phyloP scores from a whole-genome alignment of 2,888 invertebrate species.

The Ashinkailepas kermadecensis region DNA sequence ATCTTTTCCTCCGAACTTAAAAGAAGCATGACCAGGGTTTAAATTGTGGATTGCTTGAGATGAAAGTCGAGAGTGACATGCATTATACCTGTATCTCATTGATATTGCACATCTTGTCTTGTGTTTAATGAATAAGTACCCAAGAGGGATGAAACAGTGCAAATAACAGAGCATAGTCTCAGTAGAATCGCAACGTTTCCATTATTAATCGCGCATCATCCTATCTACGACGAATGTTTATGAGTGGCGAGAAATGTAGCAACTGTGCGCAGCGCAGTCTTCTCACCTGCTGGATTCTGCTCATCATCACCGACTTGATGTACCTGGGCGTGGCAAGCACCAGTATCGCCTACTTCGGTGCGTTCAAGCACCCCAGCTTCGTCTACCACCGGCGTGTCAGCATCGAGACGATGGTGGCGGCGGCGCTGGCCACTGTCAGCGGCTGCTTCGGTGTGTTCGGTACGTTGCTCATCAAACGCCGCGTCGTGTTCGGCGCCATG shows the following conservation, averaged over 20 bases:
- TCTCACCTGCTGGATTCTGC: background rate
- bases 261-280: background rate
- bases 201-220: too few relatives aligned
- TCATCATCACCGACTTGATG: background rate
- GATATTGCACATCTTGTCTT: too few relatives aligned
- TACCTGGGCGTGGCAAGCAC: slow-evolving; percentile 6
- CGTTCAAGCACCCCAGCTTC: background rate
- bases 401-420: slow-evolving; percentile 2
- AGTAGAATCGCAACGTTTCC: too few relatives aligned
- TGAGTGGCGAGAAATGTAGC: background rate
- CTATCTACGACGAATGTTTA: background rate
- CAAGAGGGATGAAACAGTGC: too few relatives aligned
- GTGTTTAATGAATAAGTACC: too few relatives aligned
- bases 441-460: background rate
- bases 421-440: background rate
- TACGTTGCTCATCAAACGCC: background rate
- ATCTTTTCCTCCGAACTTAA: too few relatives aligned
- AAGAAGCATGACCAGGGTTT: too few relatives aligned
- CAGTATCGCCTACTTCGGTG: slow-evolving; percentile 3
- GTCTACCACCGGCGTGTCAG: background rate
- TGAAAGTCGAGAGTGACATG: too few relatives aligned
- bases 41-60: too few relatives aligned
- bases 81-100: too few relatives aligned
- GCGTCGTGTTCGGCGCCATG: slow-evolving; percentile 1
- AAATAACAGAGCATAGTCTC: too few relatives aligned